Evolutionary conservation across 2,113 vertebrate genomes (phyloP).

Genomic region (Microtus oregoni): DNA sequence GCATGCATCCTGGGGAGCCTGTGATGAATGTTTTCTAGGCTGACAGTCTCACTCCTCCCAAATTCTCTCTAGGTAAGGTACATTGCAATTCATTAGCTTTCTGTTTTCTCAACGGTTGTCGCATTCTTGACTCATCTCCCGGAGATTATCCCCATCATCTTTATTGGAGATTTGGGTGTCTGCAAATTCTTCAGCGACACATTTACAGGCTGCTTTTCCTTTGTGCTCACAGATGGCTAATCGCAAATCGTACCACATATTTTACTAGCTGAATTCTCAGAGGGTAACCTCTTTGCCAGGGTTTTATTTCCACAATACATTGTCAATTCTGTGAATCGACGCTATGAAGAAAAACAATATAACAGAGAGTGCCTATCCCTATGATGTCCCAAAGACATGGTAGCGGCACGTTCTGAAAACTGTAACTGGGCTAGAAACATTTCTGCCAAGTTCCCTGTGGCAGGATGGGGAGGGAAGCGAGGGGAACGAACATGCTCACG

Average conservation of each 20-base stretch:
- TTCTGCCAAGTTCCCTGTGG: constrained; percentile 13
- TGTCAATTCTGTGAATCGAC: neutral
- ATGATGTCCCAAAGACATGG: neutral
- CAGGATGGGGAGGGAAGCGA: neutral
- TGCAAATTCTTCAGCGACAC: constrained; percentile 68
- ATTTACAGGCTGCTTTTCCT: constrained; percentile 66
- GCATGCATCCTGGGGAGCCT: neutral
- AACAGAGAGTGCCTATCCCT: neutral
- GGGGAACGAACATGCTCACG: neutral
- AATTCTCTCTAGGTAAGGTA: neutral
- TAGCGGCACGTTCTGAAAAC: neutral
- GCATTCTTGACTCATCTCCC: constrained; percentile 59
- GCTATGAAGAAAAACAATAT: neutral
- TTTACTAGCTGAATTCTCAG: constrained; percentile 70
- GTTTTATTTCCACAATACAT: constrained; percentile 9
- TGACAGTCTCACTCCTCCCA: neutral
- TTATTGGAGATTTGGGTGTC: constrained; percentile 69
- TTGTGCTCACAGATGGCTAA: constrained; percentile 75
- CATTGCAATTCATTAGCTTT: constrained; percentile 31
- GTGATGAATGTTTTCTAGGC: neutral
- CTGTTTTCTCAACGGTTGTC: constrained; percentile 63
- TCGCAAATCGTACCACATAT: constrained; percentile 36
- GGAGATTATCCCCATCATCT: constrained; percentile 59
- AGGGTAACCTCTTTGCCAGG: constrained; percentile 29
- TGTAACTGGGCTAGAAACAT: neutral